A percentile compares a stretch with the other conserved stretches of the same genome.
These are phyloP conservation scores for Rallus limicola DNA, from an alignment of 2,113 vertebrate genomes.

Conservation along the genomic window DNA sequence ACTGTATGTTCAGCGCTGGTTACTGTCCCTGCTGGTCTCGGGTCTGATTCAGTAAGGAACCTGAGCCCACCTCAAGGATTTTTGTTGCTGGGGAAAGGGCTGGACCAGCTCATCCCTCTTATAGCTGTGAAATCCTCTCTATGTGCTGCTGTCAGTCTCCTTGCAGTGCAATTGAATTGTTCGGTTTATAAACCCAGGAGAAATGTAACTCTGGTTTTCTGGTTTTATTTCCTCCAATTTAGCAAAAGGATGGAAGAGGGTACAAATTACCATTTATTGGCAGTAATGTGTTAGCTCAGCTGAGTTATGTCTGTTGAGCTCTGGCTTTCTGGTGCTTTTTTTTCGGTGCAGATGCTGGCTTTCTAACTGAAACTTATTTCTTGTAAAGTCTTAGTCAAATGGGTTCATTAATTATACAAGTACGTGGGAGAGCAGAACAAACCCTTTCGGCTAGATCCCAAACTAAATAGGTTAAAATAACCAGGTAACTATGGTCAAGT, in stretches of 20 bases:
- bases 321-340: background rate
- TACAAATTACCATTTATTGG: background rate
- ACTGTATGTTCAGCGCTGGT: background rate
- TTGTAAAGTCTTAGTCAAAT: background rate
- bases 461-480: background rate
- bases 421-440: background rate
- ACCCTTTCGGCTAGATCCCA: background rate
- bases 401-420: background rate
- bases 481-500: background rate
- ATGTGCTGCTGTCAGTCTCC: background rate
- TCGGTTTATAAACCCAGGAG: background rate
- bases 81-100: background rate
- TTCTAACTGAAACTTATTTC: background rate
- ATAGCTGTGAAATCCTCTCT: background rate
- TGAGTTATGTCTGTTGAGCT: background rate
- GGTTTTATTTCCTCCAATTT: background rate
- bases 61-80: background rate
- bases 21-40: background rate
- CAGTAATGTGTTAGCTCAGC: background rate
- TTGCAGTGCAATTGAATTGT: background rate
- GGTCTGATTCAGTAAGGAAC: background rate
- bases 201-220: background rate
- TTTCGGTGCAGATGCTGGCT: background rate
- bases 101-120: background rate
- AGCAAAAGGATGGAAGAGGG: background rate